phyloP scores from a whole-genome alignment of 2,113 vertebrate species.

The Ceyx melanurus region DNA sequence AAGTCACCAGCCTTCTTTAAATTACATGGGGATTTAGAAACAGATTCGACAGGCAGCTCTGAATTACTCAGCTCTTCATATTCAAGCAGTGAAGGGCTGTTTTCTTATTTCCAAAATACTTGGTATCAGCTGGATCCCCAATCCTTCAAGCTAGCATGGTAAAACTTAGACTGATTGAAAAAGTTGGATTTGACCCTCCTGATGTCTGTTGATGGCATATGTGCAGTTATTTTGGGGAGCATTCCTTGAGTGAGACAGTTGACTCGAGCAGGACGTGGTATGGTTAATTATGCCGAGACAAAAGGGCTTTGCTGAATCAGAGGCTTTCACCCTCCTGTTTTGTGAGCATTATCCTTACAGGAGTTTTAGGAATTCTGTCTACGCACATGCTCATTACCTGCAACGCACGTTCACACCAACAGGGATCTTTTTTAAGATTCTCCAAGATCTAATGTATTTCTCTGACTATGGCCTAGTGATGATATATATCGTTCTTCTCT shows the following conservation, averaged over 20 bases:
- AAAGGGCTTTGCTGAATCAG: background rate
- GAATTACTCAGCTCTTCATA: background rate
- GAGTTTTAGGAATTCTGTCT: background rate
- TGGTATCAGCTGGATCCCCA: background rate
- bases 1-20: background rate
- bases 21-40: background rate
- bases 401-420: background rate
- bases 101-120: background rate
- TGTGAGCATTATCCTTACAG: background rate
- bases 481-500: conserved; percentile 32
- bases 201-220: background rate
- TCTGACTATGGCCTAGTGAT: background rate
- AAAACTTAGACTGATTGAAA: background rate
- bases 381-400: background rate
- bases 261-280: background rate
- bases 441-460: conserved; percentile 1
- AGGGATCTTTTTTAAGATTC: background rate
- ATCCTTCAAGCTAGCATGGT: background rate
- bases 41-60: background rate
- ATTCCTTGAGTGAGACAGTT: background rate
- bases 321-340: background rate
- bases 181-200: background rate
- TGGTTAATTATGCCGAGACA: background rate
- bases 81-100: background rate
- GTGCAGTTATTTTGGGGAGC: background rate